Percentiles rank a stretch among this genome's conserved stretches.
These are phyloP conservation scores for Hypothenemus hampei DNA, from an alignment of 1,140 invertebrate species.

Conservation along the genomic window DNA sequence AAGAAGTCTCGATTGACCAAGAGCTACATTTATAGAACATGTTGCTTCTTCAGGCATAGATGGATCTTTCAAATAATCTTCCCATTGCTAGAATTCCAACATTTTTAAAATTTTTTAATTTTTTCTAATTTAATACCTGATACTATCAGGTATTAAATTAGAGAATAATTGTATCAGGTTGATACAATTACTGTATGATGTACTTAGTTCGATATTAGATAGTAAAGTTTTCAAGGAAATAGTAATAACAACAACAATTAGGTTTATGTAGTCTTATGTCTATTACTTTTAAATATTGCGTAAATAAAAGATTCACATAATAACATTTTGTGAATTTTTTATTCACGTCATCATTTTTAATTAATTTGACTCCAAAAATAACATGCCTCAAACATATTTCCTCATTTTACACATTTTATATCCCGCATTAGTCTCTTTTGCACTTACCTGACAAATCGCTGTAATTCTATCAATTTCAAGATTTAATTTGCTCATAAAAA, in stretches of 20 bases:
- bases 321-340: neutral
- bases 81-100: conserved; percentile 10
- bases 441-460: conserved; percentile 31
- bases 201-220: neutral
- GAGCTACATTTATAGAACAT: conserved; percentile 60
- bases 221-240: neutral
- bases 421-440: too few species aligned
- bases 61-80: conserved; percentile 31
- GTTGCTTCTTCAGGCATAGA: conserved; percentile 46
- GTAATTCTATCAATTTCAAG: conserved; percentile 49
- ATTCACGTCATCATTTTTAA: too few species aligned
- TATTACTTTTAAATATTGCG: too few species aligned
- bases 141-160: neutral
- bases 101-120: neutral
- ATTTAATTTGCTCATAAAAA: conserved; percentile 51
- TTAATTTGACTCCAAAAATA: too few species aligned
- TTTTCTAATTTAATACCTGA: neutral
- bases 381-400: too few species aligned
- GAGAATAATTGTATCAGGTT: neutral
- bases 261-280: too few species aligned
- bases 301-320: neutral
- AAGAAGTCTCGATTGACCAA: conserved; percentile 64
- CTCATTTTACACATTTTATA: too few species aligned
- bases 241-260: too few species aligned
- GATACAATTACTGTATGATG: neutral